Evolutionary conservation across 2,797 vertebrate species (phyloP).

Genomic region (Arvicola amphibius): DNA sequence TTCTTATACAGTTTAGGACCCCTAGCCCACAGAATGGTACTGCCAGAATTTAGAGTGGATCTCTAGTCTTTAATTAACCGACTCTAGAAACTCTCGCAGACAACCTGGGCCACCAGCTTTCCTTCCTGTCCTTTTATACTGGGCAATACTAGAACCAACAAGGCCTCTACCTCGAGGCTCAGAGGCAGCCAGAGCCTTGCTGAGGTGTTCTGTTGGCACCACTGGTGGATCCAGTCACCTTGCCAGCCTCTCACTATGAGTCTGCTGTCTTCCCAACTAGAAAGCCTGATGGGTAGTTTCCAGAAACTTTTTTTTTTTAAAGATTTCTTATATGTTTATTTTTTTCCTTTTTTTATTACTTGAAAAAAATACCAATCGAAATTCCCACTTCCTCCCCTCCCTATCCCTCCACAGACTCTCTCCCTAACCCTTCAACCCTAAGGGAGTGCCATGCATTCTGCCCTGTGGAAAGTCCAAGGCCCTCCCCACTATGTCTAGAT

Average conservation of each 20-base stretch:
- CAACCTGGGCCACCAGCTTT: not conserved
- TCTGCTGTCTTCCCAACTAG: not conserved
- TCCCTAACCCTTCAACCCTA: no score
- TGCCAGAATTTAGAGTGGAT: not conserved
- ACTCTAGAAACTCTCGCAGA: not conserved
- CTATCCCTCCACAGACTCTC: no score
- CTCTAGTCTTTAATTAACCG: not conserved
- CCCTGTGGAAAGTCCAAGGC: no score
- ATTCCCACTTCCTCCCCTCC: no score
- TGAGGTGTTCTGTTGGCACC: accelerated
- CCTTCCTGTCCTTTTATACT: not conserved
- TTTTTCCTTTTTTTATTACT: no score
- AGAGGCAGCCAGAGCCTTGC: not conserved
- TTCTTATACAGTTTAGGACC: no score
- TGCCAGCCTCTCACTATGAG: not conserved
- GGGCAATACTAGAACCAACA: not conserved
- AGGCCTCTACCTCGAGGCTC: no score
- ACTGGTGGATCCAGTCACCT: not conserved
- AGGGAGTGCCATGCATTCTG: no score
- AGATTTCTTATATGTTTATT: no score
- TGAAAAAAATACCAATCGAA: no score
- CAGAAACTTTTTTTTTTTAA: not conserved
- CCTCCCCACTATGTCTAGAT: no score
- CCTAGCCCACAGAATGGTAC: not conserved
- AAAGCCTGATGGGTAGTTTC: not conserved